Base-by-base conservation (phyloP, 2,888 invertebrate species). In the Charanyca ferruginea region DNA sequence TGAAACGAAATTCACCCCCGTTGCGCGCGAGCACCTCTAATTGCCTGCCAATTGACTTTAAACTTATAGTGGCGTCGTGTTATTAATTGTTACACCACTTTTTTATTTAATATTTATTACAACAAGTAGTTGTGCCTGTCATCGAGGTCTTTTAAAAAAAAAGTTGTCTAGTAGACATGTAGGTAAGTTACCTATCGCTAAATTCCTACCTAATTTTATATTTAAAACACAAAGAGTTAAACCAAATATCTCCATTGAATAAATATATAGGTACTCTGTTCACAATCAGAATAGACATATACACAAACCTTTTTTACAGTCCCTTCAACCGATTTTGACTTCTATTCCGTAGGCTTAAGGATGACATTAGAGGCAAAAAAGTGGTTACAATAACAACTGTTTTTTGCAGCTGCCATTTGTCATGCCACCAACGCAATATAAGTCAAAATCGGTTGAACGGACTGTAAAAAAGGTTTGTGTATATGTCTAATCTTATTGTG, bases 1-100 rank as follows among this genome's bases (percentile, higher is more conserved):
- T 95, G 94, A 94, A 95, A 95, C 93, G 83, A 95, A 91, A 95
- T 95, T 93, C 95, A 95, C 95, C 95, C 95, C 94, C 83, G 89
- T 89, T 77, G 91, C 85, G 90, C 86, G 85, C 83, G 87, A 85
- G 85, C 89, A 85, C 86, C 83, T 87, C 84, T 93, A 94, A 95
- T 94, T 93, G 92, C 89, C 90, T 89, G 89, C 88, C 94, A 94
- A 94, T 94, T 92, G 91, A 89, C 87, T 83, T 81, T 83, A 84
- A 88, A 89, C 83, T 79, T 77, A 84, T 86, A 85, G 83, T 83
- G 83, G 83, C 77, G 78, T 80, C 83, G 81, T 86, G 83, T 83
- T 84, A 83, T 89, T 90, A 86, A 88, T 89, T 87, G 83, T 86
- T 86, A 73, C 64, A 79, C 74, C 83, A 64, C 74, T 70, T 73